Evolutionary conservation across 2,113 vertebrate species (phyloP).

Genomic region (Trichomycterus rosablanca): DNA sequence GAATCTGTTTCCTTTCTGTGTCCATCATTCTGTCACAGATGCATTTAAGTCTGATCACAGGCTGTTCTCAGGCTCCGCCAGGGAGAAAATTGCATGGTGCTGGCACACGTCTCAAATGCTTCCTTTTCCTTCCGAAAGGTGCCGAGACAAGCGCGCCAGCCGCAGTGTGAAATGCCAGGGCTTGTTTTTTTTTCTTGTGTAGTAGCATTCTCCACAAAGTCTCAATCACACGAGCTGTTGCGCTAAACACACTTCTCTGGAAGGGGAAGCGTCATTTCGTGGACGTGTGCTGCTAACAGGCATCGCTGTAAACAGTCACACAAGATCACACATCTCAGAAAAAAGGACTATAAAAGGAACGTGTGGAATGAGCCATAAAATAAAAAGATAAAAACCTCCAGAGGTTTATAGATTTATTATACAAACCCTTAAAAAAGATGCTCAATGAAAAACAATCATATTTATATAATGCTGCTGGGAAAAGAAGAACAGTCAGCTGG

Average conservation of each 20-base stretch:
- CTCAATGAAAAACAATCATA: not conserved
- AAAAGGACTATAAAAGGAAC: not conserved
- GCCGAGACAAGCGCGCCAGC: too few relatives aligned
- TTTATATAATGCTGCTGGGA: not conserved
- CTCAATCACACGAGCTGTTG: not conserved
- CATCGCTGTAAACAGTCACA: not conserved
- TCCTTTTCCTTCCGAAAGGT: not conserved
- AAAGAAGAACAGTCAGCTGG: not conserved
- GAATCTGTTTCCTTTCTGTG: too few relatives aligned
- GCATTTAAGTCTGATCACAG: constrained; percentile 13
- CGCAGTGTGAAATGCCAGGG: too few relatives aligned
- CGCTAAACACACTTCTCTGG: not conserved
- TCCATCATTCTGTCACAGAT: constrained; percentile 33
- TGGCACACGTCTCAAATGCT: constrained; percentile 8
- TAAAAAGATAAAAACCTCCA: not conserved
- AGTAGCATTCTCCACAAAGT: not conserved
- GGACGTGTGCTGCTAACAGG: not conserved
- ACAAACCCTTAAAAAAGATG: not conserved
- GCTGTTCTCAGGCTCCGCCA: too few relatives aligned
- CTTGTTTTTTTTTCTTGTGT: too few relatives aligned
- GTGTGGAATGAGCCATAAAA: not conserved
- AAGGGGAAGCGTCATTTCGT: not conserved
- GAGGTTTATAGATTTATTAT: too few relatives aligned
- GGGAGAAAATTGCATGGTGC: constrained; percentile 23
- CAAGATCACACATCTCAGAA: not conserved